Conservation (phyloP, 1,140 invertebrate genomes). For the Oscheius sp. region DNA sequence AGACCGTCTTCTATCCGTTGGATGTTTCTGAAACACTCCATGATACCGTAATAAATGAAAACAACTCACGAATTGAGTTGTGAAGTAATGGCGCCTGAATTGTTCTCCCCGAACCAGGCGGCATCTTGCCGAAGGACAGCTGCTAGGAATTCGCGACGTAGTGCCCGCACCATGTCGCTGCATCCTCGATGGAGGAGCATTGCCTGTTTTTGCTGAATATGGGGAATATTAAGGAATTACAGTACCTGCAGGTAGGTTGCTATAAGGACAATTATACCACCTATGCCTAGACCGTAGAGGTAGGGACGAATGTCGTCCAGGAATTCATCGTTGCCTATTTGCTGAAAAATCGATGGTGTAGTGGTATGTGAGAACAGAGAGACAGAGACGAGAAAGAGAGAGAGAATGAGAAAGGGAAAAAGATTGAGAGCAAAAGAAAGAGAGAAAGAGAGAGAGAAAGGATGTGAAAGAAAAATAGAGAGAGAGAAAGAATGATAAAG, state of each 20-base stretch:
- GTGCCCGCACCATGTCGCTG: background rate
- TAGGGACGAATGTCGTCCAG: background rate
- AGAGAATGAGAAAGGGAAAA: no score
- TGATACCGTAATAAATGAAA: background rate
- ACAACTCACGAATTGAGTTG: conserved; percentile 80
- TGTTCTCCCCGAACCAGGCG: conserved; percentile 81
- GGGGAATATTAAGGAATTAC: background rate
- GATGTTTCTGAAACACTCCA: conserved; percentile 70
- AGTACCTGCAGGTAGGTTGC: background rate
- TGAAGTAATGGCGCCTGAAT: conserved; percentile 81
- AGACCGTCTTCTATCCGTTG: conserved; percentile 82
- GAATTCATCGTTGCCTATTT: background rate
- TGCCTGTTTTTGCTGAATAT: background rate
- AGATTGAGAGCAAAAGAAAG: no score
- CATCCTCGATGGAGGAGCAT: conserved; percentile 3
- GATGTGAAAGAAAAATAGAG: no score
- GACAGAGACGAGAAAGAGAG: no score
- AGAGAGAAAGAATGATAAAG: background rate
- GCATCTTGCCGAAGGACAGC: conserved; percentile 81
- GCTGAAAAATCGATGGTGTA: background rate
- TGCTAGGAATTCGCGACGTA: conserved; percentile 69
- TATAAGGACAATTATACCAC: background rate
- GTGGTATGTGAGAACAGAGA: no score
- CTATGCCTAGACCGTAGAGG: no score
- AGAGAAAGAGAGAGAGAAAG: no score